Evolutionary conservation across 1,140 invertebrate genomes (phyloP), one percentile per base, ranked within the genome.

Genomic region (Dreissena rostriformis): DNA sequence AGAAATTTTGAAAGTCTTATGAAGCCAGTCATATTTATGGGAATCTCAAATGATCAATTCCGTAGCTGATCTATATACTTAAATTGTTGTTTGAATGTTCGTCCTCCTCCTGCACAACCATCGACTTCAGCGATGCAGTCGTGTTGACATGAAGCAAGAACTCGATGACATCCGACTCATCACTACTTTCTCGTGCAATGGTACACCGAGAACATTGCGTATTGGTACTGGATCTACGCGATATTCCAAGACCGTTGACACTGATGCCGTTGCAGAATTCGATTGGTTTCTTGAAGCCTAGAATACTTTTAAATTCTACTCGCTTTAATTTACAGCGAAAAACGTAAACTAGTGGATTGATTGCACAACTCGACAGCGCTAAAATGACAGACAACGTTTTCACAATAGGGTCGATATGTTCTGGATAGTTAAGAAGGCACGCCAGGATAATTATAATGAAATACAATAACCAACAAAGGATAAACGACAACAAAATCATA

Each of bases 331-430:
- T 94, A 82, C 94, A 94, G 15, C 94, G 91, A 88, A 95, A 95
- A 26, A 95, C 95, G 90, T 95, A 95, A 24, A 95, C 94, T 73
- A 95, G 92, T 6, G 95, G 95, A 88, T 95, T 95, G 71, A 94
- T 82, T 2, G 93, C 91, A 73, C 92, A 93, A 82, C 91, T 91
- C 55, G 90, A 87, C 84, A 94, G 90, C 15, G 93, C 93, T 66
- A 91, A 77, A 8, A 89, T 83, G 82, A 92, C 91, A 53, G 91
- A 91, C 6, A 91, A 52, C 12, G 84, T 85, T 83, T 89, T 86
- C 22, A 90, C 29, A 15, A 87, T 81, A 12, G 91, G 86, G 24
- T 82, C 86, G 57, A 88, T 90, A 82, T 70, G 84, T 14, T 88
- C 83, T 14, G 88, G 88, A 65, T 85, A 86, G 53, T 88, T 82